These are phyloP conservation scores for Neopelma chrysocephalum DNA, from an alignment of 2,797 vertebrate species.

Conservation along the genomic window DNA sequence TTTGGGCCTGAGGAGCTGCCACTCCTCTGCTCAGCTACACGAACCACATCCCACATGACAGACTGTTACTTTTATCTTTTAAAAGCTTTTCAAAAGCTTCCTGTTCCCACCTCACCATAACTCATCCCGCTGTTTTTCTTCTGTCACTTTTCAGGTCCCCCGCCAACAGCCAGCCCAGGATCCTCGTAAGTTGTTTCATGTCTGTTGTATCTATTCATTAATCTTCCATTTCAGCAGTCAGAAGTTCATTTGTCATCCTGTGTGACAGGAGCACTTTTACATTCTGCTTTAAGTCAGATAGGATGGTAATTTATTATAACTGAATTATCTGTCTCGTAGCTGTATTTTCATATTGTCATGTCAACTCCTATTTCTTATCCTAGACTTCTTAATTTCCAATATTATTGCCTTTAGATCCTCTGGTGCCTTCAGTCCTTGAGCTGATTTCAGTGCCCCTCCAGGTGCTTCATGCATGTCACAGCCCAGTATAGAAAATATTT, in stretches of 20 bases:
- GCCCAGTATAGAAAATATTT: neutral
- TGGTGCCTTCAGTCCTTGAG: neutral
- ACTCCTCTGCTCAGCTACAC: neutral
- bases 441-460: neutral
- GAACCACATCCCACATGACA: neutral
- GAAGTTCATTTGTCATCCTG: slow-evolving; percentile 33
- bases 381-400: slow-evolving; percentile 18
- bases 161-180: slow-evolving; percentile 90
- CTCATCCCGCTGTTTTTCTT: slow-evolving; percentile 40
- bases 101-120: neutral
- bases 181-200: slow-evolving; percentile 88
- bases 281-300: neutral
- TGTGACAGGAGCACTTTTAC: slow-evolving; percentile 20
- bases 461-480: neutral
- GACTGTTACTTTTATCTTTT: slow-evolving; percentile 37
- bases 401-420: neutral
- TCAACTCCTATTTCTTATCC: slow-evolving; percentile 16
- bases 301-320: neutral
- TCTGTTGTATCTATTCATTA: slow-evolving; percentile 41
- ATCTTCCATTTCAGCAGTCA: slow-evolving; percentile 32
- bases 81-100: slow-evolving; percentile 52
- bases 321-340: neutral
- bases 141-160: slow-evolving; percentile 84
- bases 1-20: neutral
- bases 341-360: neutral